These are phyloP conservation scores for Noctuana brunneofusca DNA, from an alignment of 2,888 invertebrate species.

Conservation along the genomic window DNA sequence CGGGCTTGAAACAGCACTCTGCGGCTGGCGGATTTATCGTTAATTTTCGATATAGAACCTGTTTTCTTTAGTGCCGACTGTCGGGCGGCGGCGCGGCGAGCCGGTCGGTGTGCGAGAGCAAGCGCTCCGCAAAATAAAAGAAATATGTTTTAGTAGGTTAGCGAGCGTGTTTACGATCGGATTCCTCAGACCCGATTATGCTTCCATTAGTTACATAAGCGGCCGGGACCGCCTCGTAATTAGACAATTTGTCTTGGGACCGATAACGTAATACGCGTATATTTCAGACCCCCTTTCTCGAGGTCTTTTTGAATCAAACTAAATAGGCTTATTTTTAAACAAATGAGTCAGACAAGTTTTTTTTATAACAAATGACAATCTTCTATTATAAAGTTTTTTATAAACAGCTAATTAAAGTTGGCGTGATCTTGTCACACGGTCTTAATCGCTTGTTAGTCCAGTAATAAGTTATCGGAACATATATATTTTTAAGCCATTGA, in stretches of 20 bases:
- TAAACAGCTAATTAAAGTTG: too few species aligned
- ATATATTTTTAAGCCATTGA: background rate
- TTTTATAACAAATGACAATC: background rate
- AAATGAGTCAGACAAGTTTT: background rate
- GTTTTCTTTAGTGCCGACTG: constrained; percentile 65
- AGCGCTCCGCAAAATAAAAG: constrained; percentile 77
- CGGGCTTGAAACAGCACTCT: constrained; percentile 53
- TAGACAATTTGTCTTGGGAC: constrained; percentile 66
- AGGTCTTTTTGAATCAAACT: constrained; percentile 23
- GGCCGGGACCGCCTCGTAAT: constrained; percentile 58
- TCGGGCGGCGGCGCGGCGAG: constrained; percentile 45
- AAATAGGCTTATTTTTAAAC: background rate
- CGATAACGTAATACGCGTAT: constrained; percentile 41
- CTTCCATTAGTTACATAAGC: constrained; percentile 76
- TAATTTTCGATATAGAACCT: constrained; percentile 73
- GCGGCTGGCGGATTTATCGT: constrained; percentile 68
- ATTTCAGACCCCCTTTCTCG: constrained; percentile 20
- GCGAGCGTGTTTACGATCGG: constrained; percentile 78
- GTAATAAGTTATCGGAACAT: background rate
- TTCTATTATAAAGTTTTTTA: background rate
- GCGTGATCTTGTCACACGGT: too few species aligned
- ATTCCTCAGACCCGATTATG: constrained; percentile 71
- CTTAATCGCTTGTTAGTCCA: background rate
- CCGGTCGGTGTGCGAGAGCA: constrained; percentile 59
- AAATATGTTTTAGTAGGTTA: constrained; percentile 83